Evolutionary conservation across 2,113 vertebrate genomes (phyloP), one percentile per base, ranked within the genome.

Genomic region (Marmota flaviventris): DNA sequence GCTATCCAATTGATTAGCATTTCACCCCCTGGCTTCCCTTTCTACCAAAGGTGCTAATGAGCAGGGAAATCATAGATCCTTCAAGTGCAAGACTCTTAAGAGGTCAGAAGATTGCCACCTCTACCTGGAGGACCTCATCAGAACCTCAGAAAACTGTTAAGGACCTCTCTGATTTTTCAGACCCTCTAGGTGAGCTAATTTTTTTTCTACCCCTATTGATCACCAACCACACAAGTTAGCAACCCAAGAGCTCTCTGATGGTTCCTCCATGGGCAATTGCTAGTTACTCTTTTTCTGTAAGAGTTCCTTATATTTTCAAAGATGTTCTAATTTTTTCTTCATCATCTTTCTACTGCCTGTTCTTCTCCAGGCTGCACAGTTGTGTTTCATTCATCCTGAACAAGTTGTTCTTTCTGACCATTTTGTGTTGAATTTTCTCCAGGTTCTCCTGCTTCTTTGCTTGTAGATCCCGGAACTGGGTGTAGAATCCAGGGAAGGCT

Each of bases 11-110:
- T 90, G 95, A 75, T 63, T 8, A 84, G 93, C 79, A 75, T 78
- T 85, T 79, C 45, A 20, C 67, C 37, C 84, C 20, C 63, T 63
- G 25, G 45, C 39, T 89, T 67, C 45, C n/a, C 72, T 77, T 91
- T 72, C 76, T 94, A 67, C 73, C 63, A 56, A 6, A 88, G 77
- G 88, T 88, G 39, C 91, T 93, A n/a, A 91, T 51, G 61, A 75
- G 45, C 88, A 81, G 70, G 53, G 89, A 69, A 25, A 48, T 61
- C 81, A 34, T 65, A 93, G 94, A 48, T 45, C 75, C 67, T 79
- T 45, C 1, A 11, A 39, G 65, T 14, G 17, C 85, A 37, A 84
- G 67, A 53, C 65, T 42, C 72, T 34, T 37, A 45, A 34, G 76
- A 51, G 56, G 53, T 56, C 72, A 25, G 13, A 48, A 1, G 3